Percentiles rank a stretch among this genome's conserved stretches.
These are phyloP conservation scores for Fopius arisanus DNA, from an alignment of 1,140 invertebrate species.

Conservation along the genomic window DNA sequence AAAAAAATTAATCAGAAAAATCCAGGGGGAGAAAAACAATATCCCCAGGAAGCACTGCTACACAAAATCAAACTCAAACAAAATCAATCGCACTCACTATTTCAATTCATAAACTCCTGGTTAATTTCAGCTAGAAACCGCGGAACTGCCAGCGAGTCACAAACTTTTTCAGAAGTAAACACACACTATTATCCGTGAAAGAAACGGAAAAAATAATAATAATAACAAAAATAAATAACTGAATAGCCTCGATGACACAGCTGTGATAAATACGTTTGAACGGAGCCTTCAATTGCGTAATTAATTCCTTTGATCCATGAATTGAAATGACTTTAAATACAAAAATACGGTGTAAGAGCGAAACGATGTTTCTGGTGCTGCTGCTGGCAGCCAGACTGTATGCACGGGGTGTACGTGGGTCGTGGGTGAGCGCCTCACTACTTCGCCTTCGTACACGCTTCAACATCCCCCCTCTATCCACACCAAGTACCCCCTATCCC, in stretches of 20 bases:
- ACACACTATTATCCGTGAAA: not conserved
- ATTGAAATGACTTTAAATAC: not conserved
- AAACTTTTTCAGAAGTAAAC: too few relatives aligned
- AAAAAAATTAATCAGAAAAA: not conserved
- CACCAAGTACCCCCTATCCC: not conserved
- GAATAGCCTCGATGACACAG: not conserved
- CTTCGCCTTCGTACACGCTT: slow-evolving; percentile 11
- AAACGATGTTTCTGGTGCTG: slow-evolving; percentile 22
- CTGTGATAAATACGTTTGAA: not conserved
- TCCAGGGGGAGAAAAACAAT: too few relatives aligned
- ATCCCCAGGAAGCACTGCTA: not conserved
- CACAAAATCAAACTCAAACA: not conserved
- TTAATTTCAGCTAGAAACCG: too few relatives aligned
- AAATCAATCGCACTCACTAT: not conserved
- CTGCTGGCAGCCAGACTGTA: slow-evolving; percentile 32
- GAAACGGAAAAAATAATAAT: too few relatives aligned
- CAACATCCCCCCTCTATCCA: not conserved
- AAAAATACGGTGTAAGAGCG: not conserved
- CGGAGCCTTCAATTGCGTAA: not conserved
- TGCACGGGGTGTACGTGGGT: slow-evolving; percentile 25
- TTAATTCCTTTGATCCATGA: not conserved
- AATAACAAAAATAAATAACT: too few relatives aligned
- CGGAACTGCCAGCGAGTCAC: too few relatives aligned
- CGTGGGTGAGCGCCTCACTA: slow-evolving; percentile 26
- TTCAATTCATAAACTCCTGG: not conserved